Conservation (phyloP, 2,113 vertebrate genomes). For the Anarhynchus alexandrinus region DNA sequence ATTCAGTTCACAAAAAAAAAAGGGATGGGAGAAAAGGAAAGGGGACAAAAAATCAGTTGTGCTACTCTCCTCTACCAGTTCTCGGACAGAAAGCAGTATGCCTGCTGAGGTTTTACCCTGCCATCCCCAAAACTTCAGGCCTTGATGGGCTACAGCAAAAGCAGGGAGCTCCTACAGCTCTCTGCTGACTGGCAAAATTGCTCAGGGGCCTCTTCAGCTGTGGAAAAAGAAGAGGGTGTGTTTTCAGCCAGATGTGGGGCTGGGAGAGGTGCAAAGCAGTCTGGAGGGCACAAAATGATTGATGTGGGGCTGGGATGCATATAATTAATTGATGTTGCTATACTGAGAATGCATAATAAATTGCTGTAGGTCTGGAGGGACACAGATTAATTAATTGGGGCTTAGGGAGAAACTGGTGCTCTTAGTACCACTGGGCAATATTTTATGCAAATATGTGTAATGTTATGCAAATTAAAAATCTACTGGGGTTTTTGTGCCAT, state of each 20-base stretch:
- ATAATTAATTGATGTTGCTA: constrained; percentile 50
- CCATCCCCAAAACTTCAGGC: background rate
- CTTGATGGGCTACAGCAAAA: background rate
- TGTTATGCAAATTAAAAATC: constrained; percentile 60
- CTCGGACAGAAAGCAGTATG: background rate
- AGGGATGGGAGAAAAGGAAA: background rate
- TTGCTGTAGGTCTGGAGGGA: constrained; percentile 38
- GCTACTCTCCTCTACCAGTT: background rate
- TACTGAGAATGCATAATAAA: constrained; percentile 44
- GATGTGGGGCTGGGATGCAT: constrained; percentile 12
- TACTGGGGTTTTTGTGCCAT: constrained; percentile 16
- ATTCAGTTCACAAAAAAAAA: background rate
- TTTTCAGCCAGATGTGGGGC: background rate
- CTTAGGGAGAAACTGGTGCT: constrained; percentile 48
- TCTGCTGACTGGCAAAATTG: background rate
- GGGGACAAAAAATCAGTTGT: background rate
- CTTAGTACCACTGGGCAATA: constrained; percentile 46
- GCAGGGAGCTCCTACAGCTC: background rate
- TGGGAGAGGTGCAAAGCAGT: background rate
- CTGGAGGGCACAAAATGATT: constrained; percentile 30
- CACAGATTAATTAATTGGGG: constrained; percentile 62
- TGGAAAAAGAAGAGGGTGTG: background rate
- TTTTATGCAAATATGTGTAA: constrained; percentile 63
- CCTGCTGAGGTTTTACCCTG: background rate
- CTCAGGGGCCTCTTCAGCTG: background rate